Percentiles rank a stretch among this genome's conserved stretches.
Evolutionary conservation across 2,888 invertebrate genomes (phyloP).

Genomic region (Eulithis prunata): DNA sequence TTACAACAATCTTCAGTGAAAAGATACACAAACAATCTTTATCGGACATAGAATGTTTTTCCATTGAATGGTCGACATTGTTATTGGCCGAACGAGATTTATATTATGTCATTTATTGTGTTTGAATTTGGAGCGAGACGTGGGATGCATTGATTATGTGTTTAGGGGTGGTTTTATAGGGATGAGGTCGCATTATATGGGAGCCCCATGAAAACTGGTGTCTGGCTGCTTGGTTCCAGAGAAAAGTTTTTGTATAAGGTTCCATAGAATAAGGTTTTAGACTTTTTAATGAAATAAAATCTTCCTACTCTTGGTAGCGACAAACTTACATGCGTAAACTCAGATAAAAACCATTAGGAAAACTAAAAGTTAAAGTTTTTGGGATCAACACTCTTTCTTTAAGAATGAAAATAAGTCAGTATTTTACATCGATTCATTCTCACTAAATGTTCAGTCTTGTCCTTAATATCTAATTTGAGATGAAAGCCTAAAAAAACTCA

Average conservation of each 20-base stretch:
- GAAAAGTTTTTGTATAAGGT: neutral
- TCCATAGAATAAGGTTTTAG: neutral
- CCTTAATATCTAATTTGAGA: too few species aligned
- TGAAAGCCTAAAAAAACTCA: neutral
- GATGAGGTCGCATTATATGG: slow-evolving; percentile 5
- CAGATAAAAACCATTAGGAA: too few species aligned
- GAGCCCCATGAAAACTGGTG: neutral
- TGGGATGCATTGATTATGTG: slow-evolving; percentile 26
- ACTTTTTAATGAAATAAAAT: too few species aligned
- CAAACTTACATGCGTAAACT: neutral
- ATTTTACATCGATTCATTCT: too few species aligned
- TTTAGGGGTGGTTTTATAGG: slow-evolving; percentile 20
- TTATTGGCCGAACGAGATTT: slow-evolving; percentile 47
- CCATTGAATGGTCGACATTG: slow-evolving; percentile 31
- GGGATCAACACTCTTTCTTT: too few species aligned
- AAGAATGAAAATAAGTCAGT: too few species aligned
- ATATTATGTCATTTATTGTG: slow-evolving; percentile 46
- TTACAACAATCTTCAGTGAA: slow-evolving; percentile 11
- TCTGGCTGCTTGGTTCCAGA: neutral
- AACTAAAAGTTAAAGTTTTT: too few species aligned
- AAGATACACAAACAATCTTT: slow-evolving; percentile 10
- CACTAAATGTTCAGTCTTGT: too few species aligned
- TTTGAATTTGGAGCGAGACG: slow-evolving; percentile 37
- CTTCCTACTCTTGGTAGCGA: neutral
- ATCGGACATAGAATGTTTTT: slow-evolving; percentile 17